A percentile compares a stretch with the other conserved stretches of the same genome.
These are phyloP conservation scores for Capromys pilorides DNA, from an alignment of 2,797 vertebrate genomes.

Conservation along the genomic window DNA sequence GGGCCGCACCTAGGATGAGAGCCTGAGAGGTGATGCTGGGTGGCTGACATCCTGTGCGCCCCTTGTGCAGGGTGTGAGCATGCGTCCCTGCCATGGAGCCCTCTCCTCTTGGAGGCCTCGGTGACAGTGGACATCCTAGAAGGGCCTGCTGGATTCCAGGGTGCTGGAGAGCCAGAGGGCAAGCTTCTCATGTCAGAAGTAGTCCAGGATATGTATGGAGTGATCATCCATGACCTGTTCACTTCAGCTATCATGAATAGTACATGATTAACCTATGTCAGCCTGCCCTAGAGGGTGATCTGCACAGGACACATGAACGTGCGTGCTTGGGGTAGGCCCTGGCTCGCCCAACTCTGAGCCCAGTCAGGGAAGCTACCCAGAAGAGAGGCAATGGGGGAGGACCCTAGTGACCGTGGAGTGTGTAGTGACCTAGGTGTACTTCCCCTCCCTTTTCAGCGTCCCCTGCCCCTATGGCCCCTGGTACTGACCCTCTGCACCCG, in stretches of 20 bases:
- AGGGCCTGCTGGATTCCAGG: constrained; percentile 10
- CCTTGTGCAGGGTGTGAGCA: not conserved
- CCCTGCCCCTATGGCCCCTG: not conserved
- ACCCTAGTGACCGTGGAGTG: not conserved
- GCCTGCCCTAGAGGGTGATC: constrained; percentile 54
- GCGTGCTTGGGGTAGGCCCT: not conserved
- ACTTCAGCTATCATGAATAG: constrained; percentile 44
- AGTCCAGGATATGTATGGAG: constrained; percentile 59
- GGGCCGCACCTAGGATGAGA: not conserved
- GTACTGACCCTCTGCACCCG: not conserved
- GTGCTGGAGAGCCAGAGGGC: not conserved
- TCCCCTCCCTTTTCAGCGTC: not conserved
- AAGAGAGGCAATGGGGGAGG: not conserved
- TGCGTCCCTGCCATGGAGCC: accelerated
- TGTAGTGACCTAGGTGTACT: not conserved
- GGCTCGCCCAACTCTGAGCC: accelerated
- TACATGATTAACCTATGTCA: constrained; percentile 71
- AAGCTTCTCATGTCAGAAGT: not conserved
- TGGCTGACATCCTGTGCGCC: accelerated
- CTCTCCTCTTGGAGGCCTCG: too few relatives aligned
- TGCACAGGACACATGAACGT: constrained; percentile 8
- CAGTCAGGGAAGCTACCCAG: not conserved
- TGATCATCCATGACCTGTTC: constrained; percentile 66
- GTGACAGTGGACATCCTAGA: not conserved
- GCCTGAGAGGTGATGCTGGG: accelerated